Conservation (phyloP, 2,888 invertebrate genomes). For the Dryobota labecula region DNA sequence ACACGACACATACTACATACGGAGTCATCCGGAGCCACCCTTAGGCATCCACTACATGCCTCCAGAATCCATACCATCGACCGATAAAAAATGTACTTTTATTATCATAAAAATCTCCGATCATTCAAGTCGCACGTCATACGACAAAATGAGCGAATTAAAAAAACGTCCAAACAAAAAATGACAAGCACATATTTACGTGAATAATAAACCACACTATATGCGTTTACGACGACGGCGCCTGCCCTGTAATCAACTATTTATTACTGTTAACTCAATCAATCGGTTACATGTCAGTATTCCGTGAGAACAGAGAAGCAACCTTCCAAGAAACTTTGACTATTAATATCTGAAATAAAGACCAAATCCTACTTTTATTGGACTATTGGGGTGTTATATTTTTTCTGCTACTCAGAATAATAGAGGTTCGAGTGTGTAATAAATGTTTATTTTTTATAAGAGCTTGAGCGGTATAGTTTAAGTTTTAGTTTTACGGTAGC, state of each 20-base stretch:
- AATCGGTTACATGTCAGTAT: constrained; percentile 76
- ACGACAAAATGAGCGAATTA: constrained; percentile 41
- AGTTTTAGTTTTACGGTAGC: constrained; percentile 80
- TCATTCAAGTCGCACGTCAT: constrained; percentile 34
- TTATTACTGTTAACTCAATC: constrained; percentile 87
- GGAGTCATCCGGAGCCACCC: not conserved
- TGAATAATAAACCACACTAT: constrained; percentile 83
- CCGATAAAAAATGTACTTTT: constrained; percentile 42
- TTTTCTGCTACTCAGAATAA: constrained; percentile 81
- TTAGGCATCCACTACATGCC: constrained; percentile 43
- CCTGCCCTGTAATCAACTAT: constrained; percentile 86
- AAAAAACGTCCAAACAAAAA: constrained; percentile 44
- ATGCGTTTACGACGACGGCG: constrained; percentile 85
- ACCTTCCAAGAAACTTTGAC: constrained; percentile 84
- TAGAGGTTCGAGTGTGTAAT: constrained; percentile 76
- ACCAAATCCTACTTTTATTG: constrained; percentile 87
- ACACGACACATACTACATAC: constrained; percentile 24
- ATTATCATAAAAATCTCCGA: constrained; percentile 54
- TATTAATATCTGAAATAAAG: constrained; percentile 87
- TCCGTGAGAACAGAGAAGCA: constrained; percentile 83
- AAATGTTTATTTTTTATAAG: constrained; percentile 77
- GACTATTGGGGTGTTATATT: constrained; percentile 81
- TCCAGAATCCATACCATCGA: constrained; percentile 44
- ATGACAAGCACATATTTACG: constrained; percentile 75
- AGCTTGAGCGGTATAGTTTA: constrained; percentile 72